phyloP scores from a whole-genome alignment of 2,113 vertebrate species.

The Alethe diademata region DNA sequence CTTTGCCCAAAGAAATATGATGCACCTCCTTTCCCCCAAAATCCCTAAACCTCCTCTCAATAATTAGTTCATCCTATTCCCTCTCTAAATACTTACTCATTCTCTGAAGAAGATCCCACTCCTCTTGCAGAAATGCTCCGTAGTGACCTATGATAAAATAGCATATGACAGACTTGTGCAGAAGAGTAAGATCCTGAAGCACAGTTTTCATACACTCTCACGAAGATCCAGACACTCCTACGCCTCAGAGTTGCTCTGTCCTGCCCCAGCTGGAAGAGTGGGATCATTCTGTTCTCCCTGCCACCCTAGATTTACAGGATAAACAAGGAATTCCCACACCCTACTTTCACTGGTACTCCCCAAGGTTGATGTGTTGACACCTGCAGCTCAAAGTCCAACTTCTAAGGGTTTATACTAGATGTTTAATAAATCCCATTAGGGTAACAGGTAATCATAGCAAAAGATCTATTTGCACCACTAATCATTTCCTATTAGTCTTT shows the following conservation, averaged over 20 bases:
- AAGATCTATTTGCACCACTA: background rate
- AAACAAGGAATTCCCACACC: background rate
- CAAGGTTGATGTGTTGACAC: background rate
- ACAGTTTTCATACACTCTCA: background rate
- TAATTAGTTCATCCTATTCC: background rate
- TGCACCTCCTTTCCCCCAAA: background rate
- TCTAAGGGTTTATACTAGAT: background rate
- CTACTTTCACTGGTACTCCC: background rate
- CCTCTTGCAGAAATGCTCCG: constrained; percentile 93
- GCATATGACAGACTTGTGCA: background rate
- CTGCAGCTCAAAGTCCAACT: background rate
- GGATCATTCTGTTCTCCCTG: background rate
- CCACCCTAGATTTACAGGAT: background rate
- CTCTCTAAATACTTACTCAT: constrained; percentile 83
- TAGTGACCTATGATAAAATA: constrained; percentile 83
- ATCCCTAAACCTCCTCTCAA: background rate
- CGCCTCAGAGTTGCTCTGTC: background rate
- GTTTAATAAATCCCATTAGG: background rate
- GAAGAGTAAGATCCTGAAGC: background rate
- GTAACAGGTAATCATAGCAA: background rate
- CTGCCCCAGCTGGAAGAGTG: background rate
- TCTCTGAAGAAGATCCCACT: constrained; percentile 92
- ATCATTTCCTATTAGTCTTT: background rate
- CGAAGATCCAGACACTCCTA: background rate
- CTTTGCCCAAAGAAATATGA: background rate